Evolutionary conservation across 2,113 vertebrate species (phyloP), one percentile per base, ranked within the genome.

Genomic region (Mandrillus leucophaeus): DNA sequence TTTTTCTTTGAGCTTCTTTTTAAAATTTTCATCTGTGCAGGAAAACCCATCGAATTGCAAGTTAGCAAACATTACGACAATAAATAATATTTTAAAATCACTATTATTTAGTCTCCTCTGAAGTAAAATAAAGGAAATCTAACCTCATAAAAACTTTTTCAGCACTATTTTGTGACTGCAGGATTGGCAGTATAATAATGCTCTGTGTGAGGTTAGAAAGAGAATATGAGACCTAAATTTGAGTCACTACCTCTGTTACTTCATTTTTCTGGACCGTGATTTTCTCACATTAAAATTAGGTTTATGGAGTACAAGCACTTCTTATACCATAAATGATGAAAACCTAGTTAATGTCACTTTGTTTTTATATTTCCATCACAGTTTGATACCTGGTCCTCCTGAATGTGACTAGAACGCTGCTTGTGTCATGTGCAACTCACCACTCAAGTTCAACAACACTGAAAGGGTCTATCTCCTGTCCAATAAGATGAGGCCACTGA

Each of bases 1-100:
- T 99, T 99, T 99, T 97, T 99, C 99, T 99, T 99, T 99, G 98
- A 99, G 99, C 99, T 99, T 99, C 99, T 99, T 99, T 99, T 99
- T 99, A 99, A 99, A 99, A 98, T 99, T 99, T 99, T 99, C 99
- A 99, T 99, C 99, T 99, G 99, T 98, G 98, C 98, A 97, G 99
- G 98, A 99, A 99, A 99, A 99, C 96, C 98, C 98, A 98, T 97
- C n/a, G 83, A 90, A 94, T 98, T 97, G 91, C 86, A 98, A 97
- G 97, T 99, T 98, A 99, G 98, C 93, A 98, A 3, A 96, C 17
- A 90, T 97, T 80, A 98, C 25, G 79, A 95, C 30, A 98, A 94
- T 22, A 98, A 97, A 80, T 23, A n/a, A 81, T 88, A 81, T 38
- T 95, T 97, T 90, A 8, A 97, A 90, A 38, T 95, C 48, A 92